phyloP scores from a whole-genome alignment of 2,888 invertebrate species.

The Dryadula phaetusa region DNA sequence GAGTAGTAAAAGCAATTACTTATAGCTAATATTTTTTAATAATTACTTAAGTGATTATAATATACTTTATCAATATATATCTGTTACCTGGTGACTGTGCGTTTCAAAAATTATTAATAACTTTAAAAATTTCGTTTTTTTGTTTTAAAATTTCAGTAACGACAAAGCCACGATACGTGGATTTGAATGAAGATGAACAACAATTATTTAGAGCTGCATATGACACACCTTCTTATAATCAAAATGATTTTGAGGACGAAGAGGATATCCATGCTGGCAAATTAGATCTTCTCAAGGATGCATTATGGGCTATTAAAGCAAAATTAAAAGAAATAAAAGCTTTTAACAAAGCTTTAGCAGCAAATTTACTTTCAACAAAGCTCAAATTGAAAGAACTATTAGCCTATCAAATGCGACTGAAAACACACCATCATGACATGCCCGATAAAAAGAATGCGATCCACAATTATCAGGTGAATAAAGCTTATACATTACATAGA shows the following conservation, averaged over 20 bases:
- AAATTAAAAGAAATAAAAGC: conserved; percentile 72
- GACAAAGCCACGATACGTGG: conserved; percentile 62
- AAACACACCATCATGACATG: conserved; percentile 61
- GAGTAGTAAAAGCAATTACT: background rate
- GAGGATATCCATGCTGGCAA: conserved; percentile 61
- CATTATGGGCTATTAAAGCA: conserved; percentile 72
- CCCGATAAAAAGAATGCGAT: conserved; percentile 62
- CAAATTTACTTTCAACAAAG: conserved; percentile 70
- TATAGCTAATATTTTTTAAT: background rate
- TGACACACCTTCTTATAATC: conserved; percentile 68
- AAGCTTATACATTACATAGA: no score
- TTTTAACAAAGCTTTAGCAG: conserved; percentile 72
- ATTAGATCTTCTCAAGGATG: conserved; percentile 73
- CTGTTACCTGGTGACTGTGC: background rate
- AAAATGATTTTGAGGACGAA: conserved; percentile 62
- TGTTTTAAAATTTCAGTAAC: conserved; percentile 49
- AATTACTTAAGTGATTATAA: background rate
- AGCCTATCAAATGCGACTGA: conserved; percentile 53
- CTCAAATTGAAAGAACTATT: conserved; percentile 70
- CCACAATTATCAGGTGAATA: conserved; percentile 62
- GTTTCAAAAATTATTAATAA: background rate
- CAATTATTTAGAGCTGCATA: conserved; percentile 71
- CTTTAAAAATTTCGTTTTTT: background rate
- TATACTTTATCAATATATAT: background rate
- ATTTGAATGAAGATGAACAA: conserved; percentile 72